phyloP scores from a whole-genome alignment of 2,888 invertebrate genomes.

The Campoplex capitator region DNA sequence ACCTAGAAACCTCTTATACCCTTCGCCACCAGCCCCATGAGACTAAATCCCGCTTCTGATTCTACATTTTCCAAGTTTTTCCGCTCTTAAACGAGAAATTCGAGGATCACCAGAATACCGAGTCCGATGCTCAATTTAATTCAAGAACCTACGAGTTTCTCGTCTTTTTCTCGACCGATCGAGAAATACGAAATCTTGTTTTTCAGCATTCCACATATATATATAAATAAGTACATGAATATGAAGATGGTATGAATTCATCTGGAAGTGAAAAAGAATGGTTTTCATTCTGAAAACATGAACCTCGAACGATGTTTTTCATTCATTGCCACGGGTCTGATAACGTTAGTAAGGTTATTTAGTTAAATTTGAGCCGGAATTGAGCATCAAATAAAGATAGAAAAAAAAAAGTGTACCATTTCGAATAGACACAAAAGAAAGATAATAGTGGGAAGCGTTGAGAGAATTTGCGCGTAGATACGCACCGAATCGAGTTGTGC shows the following conservation, averaged over 20 bases:
- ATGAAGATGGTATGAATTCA: not conserved
- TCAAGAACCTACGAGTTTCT: slow-evolving; percentile 6
- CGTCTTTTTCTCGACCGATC: not conserved
- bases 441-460: slow-evolving; percentile 25
- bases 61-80: slow-evolving; percentile 60
- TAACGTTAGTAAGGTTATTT: slow-evolving; percentile 74
- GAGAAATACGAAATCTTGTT: not conserved
- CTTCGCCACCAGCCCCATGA: slow-evolving; percentile 30
- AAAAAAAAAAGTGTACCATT: slow-evolving; percentile 37
- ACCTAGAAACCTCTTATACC: slow-evolving; percentile 59
- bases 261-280: not conserved
- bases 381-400: slow-evolving; percentile 1
- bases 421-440: slow-evolving; percentile 38
- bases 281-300: not conserved
- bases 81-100: slow-evolving; percentile 35
- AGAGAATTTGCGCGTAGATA: slow-evolving; percentile 66
- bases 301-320: slow-evolving; percentile 28
- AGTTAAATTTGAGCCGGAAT: slow-evolving; percentile 77
- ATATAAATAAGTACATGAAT: not conserved
- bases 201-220: not conserved
- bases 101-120: not conserved
- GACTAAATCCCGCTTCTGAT: slow-evolving; percentile 49
- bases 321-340: not conserved
- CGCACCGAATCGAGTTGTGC: slow-evolving; percentile 70
- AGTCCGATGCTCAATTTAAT: not conserved